A percentile compares a stretch with the other conserved stretches of the same genome.
These are phyloP conservation scores for Caenorhabditis latens DNA, from an alignment of 1,140 invertebrate species.

Conservation along the genomic window DNA sequence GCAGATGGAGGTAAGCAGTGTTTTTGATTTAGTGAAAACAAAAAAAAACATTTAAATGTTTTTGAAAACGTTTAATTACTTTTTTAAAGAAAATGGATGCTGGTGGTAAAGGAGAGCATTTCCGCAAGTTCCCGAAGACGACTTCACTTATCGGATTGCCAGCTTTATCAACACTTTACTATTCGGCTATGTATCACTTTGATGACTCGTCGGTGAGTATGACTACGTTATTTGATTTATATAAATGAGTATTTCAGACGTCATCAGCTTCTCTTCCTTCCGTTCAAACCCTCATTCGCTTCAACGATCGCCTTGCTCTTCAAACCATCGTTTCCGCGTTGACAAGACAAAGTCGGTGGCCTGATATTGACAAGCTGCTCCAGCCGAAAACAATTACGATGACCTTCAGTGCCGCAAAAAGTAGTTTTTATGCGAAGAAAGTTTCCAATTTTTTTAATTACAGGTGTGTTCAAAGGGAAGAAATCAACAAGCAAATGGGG, in stretches of 20 bases:
- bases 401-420: constrained; percentile 38
- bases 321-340: constrained; percentile 33
- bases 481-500: constrained; percentile 48
- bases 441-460: not conserved
- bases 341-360: constrained; percentile 26
- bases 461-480: constrained; percentile 44
- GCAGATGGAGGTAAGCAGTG: not conserved
- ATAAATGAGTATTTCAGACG: not conserved
- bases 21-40: not conserved
- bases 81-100: constrained; percentile 53
- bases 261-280: constrained; percentile 19
- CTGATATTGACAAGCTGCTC: constrained; percentile 26
- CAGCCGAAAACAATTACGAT: constrained; percentile 20
- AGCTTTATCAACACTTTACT: constrained; percentile 59
- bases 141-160: constrained; percentile 30
- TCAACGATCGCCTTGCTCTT: constrained; percentile 27
- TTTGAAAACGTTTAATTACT: too few species aligned
- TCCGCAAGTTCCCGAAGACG: constrained; percentile 30
- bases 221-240: not conserved
- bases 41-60: too few species aligned
- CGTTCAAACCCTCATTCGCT: constrained; percentile 23
- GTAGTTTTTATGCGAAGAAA: not conserved
- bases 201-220: constrained; percentile 5
- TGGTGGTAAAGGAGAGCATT: constrained; percentile 13
- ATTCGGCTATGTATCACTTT: constrained; percentile 59